phyloP scores from a whole-genome alignment of 1,140 invertebrate species.

The Maconellicoccus hirsutus region DNA sequence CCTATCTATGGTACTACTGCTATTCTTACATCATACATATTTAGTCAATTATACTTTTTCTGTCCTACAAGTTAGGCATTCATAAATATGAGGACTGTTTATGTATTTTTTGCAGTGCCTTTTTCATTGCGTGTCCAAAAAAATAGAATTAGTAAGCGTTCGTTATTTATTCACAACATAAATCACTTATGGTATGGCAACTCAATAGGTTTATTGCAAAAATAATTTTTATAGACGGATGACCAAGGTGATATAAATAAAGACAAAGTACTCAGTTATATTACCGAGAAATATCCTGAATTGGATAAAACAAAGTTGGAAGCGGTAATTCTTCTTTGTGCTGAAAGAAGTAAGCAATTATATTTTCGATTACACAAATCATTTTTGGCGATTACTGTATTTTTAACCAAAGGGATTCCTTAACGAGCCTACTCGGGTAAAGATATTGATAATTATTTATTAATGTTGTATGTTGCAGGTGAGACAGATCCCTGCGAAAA shows the following conservation, averaged over 20 bases:
- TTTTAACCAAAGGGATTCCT: too few relatives aligned
- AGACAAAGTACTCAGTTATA: neutral
- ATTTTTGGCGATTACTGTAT: neutral
- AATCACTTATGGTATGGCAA: too few relatives aligned
- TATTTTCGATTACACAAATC: too few relatives aligned
- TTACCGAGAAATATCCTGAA: neutral
- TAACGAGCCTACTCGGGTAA: too few relatives aligned
- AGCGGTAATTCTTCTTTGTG: neutral
- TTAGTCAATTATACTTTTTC: too few relatives aligned
- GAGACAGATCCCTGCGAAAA: constrained; percentile 1
- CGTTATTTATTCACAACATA: too few relatives aligned
- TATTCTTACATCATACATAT: too few relatives aligned
- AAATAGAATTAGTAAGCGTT: neutral
- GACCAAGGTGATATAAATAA: neutral
- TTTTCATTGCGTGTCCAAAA: neutral
- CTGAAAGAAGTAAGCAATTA: neutral
- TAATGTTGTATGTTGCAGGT: neutral
- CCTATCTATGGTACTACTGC: too few relatives aligned
- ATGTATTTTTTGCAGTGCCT: constrained; percentile 14
- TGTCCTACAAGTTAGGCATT: too few relatives aligned
- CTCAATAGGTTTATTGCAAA: too few relatives aligned
- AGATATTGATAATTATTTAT: too few relatives aligned
- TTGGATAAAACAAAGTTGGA: neutral
- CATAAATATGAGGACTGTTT: too few relatives aligned
- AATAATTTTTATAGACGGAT: constrained; percentile 2